Evolutionary conservation across 2,113 vertebrate genomes (phyloP).

Genomic region (Morone saxatilis): DNA sequence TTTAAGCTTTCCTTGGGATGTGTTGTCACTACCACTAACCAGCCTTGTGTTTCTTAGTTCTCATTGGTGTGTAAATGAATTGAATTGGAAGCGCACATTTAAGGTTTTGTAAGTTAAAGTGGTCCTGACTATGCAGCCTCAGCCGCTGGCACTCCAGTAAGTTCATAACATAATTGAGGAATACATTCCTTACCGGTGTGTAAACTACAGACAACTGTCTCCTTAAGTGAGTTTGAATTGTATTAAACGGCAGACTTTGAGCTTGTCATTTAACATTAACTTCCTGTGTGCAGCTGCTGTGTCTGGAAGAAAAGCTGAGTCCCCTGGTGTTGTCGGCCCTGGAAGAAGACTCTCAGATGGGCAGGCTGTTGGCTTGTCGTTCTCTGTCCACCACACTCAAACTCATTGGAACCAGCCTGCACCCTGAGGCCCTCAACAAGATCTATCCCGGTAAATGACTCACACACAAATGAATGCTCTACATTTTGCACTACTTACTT

Average conservation of each 20-base stretch:
- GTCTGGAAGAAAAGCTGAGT: slow-evolving; percentile 81
- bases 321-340: slow-evolving; percentile 86
- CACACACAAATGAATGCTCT: background rate
- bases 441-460: slow-evolving; percentile 89
- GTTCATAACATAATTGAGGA: too few species aligned
- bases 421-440: slow-evolving; percentile 86
- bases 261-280: background rate
- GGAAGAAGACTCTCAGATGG: slow-evolving; percentile 91
- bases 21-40: too few species aligned
- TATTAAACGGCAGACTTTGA: background rate
- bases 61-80: too few species aligned
- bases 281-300: slow-evolving; percentile 80
- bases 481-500: background rate
- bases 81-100: too few species aligned
- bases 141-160: too few species aligned
- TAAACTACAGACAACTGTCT: background rate
- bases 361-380: slow-evolving; percentile 88
- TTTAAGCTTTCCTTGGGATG: too few species aligned
- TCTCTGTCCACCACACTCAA: slow-evolving; percentile 83
- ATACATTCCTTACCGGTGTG: too few species aligned
- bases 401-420: slow-evolving; percentile 73
- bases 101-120: too few species aligned
- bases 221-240: background rate
- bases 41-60: too few species aligned
- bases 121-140: too few species aligned